Evolutionary conservation across 2,888 invertebrate species (phyloP).

Genomic region (Plemyria rubiginata): DNA sequence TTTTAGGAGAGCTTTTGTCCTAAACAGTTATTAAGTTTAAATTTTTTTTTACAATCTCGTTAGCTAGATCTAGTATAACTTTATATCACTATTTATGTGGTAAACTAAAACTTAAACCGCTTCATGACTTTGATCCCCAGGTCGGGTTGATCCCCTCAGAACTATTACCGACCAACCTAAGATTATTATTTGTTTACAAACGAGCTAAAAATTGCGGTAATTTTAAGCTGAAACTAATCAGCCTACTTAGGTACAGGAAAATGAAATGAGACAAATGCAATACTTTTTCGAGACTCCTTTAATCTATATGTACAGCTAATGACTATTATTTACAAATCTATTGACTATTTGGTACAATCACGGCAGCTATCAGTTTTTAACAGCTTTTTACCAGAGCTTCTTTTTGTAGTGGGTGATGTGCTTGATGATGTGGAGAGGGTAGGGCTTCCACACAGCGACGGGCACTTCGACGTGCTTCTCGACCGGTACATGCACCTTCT

Average conservation of each 20-base stretch:
- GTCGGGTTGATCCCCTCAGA: too few species aligned
- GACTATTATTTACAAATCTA: constrained; percentile 81
- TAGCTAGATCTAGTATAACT: too few species aligned
- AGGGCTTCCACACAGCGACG: constrained; percentile 77
- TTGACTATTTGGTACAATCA: constrained; percentile 81
- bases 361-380: constrained; percentile 48
- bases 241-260: neutral
- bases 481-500: constrained; percentile 72
- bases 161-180: too few species aligned
- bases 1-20: too few species aligned
- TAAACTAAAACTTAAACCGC: too few species aligned
- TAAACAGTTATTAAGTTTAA: too few species aligned
- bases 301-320: constrained; percentile 67
- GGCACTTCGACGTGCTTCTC: constrained; percentile 77
- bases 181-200: too few species aligned
- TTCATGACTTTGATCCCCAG: too few species aligned
- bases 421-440: constrained; percentile 79
- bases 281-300: constrained; percentile 32
- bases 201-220: neutral
- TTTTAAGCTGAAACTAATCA: too few species aligned
- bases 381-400: constrained; percentile 48
- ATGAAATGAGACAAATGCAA: constrained; percentile 18
- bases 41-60: too few species aligned
- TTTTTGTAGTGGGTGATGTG: constrained; percentile 81
- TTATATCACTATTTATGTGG: too few species aligned